Base-by-base conservation (phyloP, 1,140 invertebrate species). In the Leptinotarsa lineolata region DNA sequence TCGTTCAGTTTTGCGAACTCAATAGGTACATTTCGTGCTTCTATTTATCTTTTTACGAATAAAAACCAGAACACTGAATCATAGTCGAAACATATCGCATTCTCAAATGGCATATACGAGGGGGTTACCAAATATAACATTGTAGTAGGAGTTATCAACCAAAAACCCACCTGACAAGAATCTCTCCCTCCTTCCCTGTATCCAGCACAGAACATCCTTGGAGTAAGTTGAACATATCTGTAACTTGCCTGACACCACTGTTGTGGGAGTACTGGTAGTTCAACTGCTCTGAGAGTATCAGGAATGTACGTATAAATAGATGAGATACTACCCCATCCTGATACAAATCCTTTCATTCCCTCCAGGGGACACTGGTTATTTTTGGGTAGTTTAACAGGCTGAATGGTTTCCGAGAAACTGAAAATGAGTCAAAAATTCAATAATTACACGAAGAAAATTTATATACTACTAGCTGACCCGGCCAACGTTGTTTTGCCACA, bases 151-250 rank as follows among this genome's bases (percentile, higher is more conserved):
- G 0, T 15, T 4, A 58, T 45, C 5, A 39, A 39, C 30, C 30
- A 39, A 39, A 39, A 39, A 30, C 30, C 58, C 68, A 77, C 76
- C 69, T 77, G 76, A 66, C 76, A 77, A 15, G 76, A 73, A 65
- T 77, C 76, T 64, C 48, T 70, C 3, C 45, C 61, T n/a, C 74
- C 74, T 21, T 72, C n/a, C 12, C 21, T n/a, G 30, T 60, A 68
- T 11, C 76, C 76, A 22, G 76, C 76, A 65, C 76, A 77, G 66
- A 77, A 76, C 48, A 71, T 59, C 39, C 20, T 30, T 18, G 67
- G 8, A 13, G 60, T 75, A 13, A 77, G 6, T 11, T 20, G 12
- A 20, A 54, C 18, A 22, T 68, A 30, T 68, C 67, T 63, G 11
- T 63, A 63, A n/a, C 20, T 63, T 16, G 4, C 16, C 22, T 68